Evolutionary conservation across 2,113 vertebrate genomes (phyloP).

Genomic region (Ranitomeya imitator): DNA sequence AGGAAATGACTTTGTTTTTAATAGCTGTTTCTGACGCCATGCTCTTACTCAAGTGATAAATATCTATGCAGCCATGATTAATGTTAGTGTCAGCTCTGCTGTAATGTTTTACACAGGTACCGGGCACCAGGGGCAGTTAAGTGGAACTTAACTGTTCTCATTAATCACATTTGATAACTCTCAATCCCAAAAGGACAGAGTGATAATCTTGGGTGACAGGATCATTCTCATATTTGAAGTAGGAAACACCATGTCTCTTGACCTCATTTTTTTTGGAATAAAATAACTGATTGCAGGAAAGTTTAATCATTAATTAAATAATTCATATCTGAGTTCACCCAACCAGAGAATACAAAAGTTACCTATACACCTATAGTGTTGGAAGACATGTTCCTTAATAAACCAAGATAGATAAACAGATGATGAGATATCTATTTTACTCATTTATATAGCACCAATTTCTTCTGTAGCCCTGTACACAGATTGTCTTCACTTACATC

Average conservation of each 20-base stretch:
- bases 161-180: constrained; percentile 56
- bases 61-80: constrained; percentile 55
- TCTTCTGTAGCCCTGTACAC: too few relatives aligned
- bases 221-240: constrained; percentile 16
- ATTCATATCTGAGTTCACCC: background rate
- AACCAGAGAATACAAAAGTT: background rate
- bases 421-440: too few relatives aligned
- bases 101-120: constrained; percentile 57
- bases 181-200: constrained; percentile 49
- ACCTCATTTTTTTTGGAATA: constrained; percentile 30
- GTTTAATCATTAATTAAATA: constrained; percentile 31
- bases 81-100: constrained; percentile 53
- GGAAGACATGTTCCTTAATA: too few relatives aligned
- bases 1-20: constrained; percentile 50
- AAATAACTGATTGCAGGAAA: constrained; percentile 9
- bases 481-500: too few relatives aligned
- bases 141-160: constrained; percentile 50
- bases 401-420: background rate
- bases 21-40: constrained; percentile 28
- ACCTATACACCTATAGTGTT: too few relatives aligned
- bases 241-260: background rate
- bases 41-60: constrained; percentile 53
- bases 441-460: too few relatives aligned
- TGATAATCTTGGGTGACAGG: constrained; percentile 20
- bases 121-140: constrained; percentile 45